Evolutionary conservation across 2,888 invertebrate genomes (phyloP).

Genomic region (Morpho achilles): DNA sequence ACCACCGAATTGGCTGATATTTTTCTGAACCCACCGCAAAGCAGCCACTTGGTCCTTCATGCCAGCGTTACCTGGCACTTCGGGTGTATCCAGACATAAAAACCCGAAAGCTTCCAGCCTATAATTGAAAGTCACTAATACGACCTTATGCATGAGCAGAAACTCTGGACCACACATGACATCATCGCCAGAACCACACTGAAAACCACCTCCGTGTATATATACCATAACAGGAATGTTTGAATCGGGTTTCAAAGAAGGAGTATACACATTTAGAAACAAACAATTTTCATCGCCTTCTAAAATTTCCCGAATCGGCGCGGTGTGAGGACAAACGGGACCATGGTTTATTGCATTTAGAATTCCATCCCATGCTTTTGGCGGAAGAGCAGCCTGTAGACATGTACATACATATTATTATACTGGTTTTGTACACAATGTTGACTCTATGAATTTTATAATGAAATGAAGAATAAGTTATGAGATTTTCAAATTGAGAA

Average conservation of each 20-base stretch:
- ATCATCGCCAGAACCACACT: slow-evolving; percentile 43
- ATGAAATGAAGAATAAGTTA: no score
- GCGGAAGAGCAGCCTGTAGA: slow-evolving; percentile 47
- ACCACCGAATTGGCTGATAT: slow-evolving; percentile 44
- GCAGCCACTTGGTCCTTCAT: slow-evolving; percentile 52
- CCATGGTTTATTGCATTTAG: slow-evolving; percentile 45
- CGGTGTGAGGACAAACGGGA: slow-evolving; percentile 44
- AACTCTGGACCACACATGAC: slow-evolving; percentile 47
- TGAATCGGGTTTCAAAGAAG: slow-evolving; percentile 28
- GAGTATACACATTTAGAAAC: slow-evolving; percentile 49
- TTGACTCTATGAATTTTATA: no score
- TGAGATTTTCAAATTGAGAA: no score
- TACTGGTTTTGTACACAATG: slow-evolving; percentile 27
- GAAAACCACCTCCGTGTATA: slow-evolving; percentile 54
- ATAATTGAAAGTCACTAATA: slow-evolving; percentile 58
- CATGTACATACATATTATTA: no score
- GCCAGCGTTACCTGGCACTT: slow-evolving; percentile 53
- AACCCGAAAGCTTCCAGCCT: slow-evolving; percentile 52
- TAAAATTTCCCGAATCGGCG: slow-evolving; percentile 25
- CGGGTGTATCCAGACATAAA: slow-evolving; percentile 42
- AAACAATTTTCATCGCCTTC: slow-evolving; percentile 49
- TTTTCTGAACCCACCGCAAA: slow-evolving; percentile 43
- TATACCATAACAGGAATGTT: slow-evolving; percentile 55
- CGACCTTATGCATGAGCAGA: slow-evolving; percentile 49
- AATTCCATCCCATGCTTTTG: slow-evolving; percentile 43